A percentile compares a stretch with the other conserved stretches of the same genome.
phyloP scores from a whole-genome alignment of 2,888 invertebrate species.

The Habrosyne pyritoides region DNA sequence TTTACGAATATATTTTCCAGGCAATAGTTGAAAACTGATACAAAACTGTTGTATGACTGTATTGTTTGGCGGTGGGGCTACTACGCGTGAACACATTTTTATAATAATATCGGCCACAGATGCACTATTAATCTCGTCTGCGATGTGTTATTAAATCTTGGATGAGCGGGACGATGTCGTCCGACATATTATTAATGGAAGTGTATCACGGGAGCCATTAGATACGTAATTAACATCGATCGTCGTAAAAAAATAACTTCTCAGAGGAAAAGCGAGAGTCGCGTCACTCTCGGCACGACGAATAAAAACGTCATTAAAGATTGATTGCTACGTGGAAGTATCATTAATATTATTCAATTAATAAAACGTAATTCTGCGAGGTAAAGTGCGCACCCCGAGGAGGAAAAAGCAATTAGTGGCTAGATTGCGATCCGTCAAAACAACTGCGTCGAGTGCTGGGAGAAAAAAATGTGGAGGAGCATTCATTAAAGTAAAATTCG shows the following conservation, averaged over 20 bases:
- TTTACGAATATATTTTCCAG: conserved; percentile 11
- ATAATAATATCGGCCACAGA: conserved; percentile 71
- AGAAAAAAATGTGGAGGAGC: conserved; percentile 73
- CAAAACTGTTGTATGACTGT: not conserved
- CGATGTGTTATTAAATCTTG: conserved; percentile 78
- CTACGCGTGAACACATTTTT: conserved; percentile 52
- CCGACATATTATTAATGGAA: conserved; percentile 79
- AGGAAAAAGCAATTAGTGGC: conserved; percentile 84
- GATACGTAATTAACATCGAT: conserved; percentile 81
- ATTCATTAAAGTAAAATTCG: conserved; percentile 81
- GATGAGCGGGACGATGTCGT: conserved; percentile 70
- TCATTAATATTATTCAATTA: conserved; percentile 84
- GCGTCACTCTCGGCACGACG: conserved; percentile 68
- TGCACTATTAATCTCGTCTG: conserved; percentile 74
- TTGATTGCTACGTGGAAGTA: conserved; percentile 79
- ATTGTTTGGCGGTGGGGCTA: conserved; percentile 29
- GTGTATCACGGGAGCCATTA: conserved; percentile 83
- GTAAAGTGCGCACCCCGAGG: conserved; percentile 76
- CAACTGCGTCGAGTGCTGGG: conserved; percentile 75
- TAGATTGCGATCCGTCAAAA: conserved; percentile 84
- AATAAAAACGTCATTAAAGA: conserved; percentile 83
- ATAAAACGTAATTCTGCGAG: conserved; percentile 81
- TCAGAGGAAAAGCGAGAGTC: conserved; percentile 58
- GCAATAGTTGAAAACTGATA: not conserved
- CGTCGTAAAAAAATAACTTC: conserved; percentile 64